Evolutionary conservation across 2,888 invertebrate genomes (phyloP).

Genomic region (Pollenia amentaria): DNA sequence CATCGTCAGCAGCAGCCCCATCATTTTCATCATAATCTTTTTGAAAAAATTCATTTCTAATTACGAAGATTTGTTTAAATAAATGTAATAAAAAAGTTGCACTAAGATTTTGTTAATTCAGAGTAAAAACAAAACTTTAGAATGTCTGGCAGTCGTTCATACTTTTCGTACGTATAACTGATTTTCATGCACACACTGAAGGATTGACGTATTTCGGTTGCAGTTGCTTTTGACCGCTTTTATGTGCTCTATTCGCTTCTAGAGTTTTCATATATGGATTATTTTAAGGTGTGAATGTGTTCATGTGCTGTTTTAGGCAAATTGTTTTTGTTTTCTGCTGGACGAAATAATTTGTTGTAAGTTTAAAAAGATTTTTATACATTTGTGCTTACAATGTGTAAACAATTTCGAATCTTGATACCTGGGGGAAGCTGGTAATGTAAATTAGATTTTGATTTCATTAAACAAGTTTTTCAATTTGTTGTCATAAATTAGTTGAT

Average conservation of each 20-base stretch:
- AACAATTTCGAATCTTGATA: conserved; percentile 28
- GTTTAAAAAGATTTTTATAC: background rate
- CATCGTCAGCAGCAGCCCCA: background rate
- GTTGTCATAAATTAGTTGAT: background rate
- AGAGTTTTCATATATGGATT: conserved; percentile 1
- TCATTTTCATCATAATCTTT: conserved; percentile 55
- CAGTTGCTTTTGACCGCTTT: conserved; percentile 31
- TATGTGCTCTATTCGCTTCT: background rate
- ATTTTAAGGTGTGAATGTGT: conserved; percentile 4
- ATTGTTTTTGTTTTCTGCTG: conserved; percentile 21
- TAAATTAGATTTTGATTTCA: background rate
- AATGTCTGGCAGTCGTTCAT: conserved; percentile 20
- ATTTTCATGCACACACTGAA: background rate
- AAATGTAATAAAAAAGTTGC: conserved; percentile 47
- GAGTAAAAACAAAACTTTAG: conserved; percentile 18
- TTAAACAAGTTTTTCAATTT: background rate
- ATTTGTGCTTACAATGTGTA: conserved; percentile 1
- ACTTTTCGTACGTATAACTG: conserved; percentile 6
- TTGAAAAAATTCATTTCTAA: conserved; percentile 22
- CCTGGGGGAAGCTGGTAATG: background rate
- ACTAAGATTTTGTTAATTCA: conserved; percentile 9
- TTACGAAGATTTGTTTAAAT: conserved; percentile 31
- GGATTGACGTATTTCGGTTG: conserved; percentile 45
- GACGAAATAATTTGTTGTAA: background rate
- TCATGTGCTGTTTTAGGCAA: background rate